Conservation (phyloP, 2,113 vertebrate species). For the Hippocampus comes region DNA sequence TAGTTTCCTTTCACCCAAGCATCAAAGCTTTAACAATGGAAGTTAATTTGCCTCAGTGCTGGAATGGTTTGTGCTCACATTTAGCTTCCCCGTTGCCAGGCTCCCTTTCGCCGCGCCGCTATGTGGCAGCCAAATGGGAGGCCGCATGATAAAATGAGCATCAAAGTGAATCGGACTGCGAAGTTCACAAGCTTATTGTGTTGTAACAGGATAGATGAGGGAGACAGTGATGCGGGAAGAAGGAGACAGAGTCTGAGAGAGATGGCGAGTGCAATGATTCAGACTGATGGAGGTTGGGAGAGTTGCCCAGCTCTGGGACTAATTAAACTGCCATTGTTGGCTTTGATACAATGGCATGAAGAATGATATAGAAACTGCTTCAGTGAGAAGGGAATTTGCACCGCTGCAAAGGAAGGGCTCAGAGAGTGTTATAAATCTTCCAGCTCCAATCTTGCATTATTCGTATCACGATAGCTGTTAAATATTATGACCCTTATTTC, state of each 20-base stretch:
- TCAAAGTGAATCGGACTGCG: conserved; percentile 43
- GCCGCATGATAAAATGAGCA: conserved; percentile 49
- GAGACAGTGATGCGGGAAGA: conserved; percentile 21
- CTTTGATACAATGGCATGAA: conserved; percentile 30
- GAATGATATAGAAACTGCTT: conserved; percentile 40
- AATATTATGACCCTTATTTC: conserved; percentile 8
- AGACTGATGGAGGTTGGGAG: conserved; percentile 26
- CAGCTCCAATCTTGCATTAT: conserved; percentile 7
- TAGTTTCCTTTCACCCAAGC: conserved; percentile 27
- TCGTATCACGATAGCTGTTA: not conserved
- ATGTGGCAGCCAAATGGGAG: conserved; percentile 28
- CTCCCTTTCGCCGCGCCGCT: conserved; percentile 20
- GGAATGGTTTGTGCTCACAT: conserved; percentile 29
- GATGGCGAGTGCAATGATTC: conserved; percentile 25
- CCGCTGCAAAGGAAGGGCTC: conserved; percentile 6
- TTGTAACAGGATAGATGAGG: conserved; percentile 46
- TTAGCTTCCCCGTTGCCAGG: conserved; percentile 13
- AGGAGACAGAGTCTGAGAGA: conserved; percentile 13
- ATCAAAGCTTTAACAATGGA: conserved; percentile 47
- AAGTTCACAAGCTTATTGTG: conserved; percentile 44
- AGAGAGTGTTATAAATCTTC: conserved; percentile 6
- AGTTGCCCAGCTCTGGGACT: conserved; percentile 42
- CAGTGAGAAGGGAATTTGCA: conserved; percentile 20
- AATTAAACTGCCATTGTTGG: conserved; percentile 56
- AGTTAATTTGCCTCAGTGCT: conserved; percentile 45